Base-by-base conservation (phyloP, 2,888 invertebrate species). In the Axea sp. region DNA sequence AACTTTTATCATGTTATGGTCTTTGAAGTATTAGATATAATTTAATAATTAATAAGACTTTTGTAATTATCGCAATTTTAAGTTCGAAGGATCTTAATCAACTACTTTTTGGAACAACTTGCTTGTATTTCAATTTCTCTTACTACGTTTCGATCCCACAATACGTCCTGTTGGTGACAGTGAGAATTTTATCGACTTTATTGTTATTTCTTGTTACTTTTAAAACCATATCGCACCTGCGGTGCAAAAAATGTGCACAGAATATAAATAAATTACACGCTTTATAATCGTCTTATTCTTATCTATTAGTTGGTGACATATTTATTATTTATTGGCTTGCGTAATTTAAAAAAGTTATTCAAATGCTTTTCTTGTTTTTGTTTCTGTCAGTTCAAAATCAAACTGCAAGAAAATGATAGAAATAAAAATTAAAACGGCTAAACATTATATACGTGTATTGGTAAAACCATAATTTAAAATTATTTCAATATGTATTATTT, bases 61-160 rank as follows among this genome's bases (percentile, higher is more conserved):
- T 62, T 45, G 33, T 22, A 28, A 55, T 67, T 55, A 47, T 55
- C 26, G 19, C 14, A 15, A 37, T 33, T 57, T 15, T 19, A 24
- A 31, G 22, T 17, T 17, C 11, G 22, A 43, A 41, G 17, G n/a
- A 45, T 37, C 45, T 69, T 53, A 53, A 60, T 69, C 47, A 33
- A 19, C 3, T 9, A 37, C 37, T 60, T 30, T 68, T 51, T 37
- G 15, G 24, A 60, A 49, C 69, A 75, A 77, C 73, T 71, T 81
- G 76, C 76, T 80, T 75, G 76, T 60, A 77, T 77, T 79, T 77
- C 81, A 78, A 79, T 80, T 76, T 76, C 75, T 67, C 69, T 55
- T 62, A 35, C 49, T 43, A 49, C 53, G 30, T 55, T 67, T 31
- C 26, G 12, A 69, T 33, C 24, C 43, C 51, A 43, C 53, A 33